Evolutionary conservation across 2,113 vertebrate genomes (phyloP).

Genomic region (Elgaria multicarinata): DNA sequence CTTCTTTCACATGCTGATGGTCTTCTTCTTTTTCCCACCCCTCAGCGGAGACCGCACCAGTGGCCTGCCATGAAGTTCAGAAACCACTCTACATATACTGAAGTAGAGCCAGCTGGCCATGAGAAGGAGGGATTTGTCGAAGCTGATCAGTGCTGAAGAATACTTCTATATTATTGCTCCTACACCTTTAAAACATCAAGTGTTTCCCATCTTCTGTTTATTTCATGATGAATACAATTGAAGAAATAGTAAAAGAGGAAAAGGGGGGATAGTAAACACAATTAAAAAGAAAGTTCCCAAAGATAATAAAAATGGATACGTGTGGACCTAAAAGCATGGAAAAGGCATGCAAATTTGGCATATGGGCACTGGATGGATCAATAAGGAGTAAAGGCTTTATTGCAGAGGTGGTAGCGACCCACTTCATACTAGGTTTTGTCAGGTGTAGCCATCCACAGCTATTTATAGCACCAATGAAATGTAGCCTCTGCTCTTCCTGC

Average conservation of each 20-base stretch:
- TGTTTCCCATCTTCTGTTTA: slow-evolving; percentile 12
- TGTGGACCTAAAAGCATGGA: background rate
- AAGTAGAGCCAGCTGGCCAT: slow-evolving; percentile 88
- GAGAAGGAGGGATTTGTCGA: slow-evolving; percentile 95
- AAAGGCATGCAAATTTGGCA: rapidly evolving
- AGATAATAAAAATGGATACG: background rate
- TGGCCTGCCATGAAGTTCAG: slow-evolving; percentile 96
- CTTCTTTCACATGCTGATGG: background rate
- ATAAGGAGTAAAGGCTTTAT: background rate
- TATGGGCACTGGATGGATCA: background rate
- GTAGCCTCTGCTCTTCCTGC: background rate
- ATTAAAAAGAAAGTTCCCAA: background rate
- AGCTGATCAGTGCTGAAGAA: slow-evolving; percentile 89
- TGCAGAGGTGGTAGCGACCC: background rate
- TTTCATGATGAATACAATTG: slow-evolving; percentile 3
- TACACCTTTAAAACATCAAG: background rate
- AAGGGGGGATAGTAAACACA: background rate
- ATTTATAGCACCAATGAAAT: background rate
- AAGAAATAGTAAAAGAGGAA: background rate
- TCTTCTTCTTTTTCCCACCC: background rate
- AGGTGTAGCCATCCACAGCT: background rate
- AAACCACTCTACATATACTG: slow-evolving; percentile 86
- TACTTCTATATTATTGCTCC: background rate
- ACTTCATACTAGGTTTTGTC: background rate
- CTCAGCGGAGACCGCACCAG: slow-evolving; percentile 86